Conservation (phyloP, 2,797 vertebrate species). For the Podargus strigoides region DNA sequence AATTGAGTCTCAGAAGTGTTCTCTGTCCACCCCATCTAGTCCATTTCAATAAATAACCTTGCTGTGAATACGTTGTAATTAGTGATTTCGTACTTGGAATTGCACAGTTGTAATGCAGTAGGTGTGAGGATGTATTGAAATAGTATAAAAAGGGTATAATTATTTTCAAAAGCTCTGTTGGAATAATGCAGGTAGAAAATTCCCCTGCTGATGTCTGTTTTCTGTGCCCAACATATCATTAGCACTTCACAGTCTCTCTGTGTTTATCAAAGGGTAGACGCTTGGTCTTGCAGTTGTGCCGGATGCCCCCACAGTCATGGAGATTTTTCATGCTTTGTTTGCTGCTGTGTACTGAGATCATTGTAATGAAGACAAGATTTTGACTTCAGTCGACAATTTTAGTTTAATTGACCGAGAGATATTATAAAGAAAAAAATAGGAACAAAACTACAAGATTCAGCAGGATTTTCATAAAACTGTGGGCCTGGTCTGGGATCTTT, state of each 20-base stretch:
- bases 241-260: background rate
- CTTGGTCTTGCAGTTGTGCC: background rate
- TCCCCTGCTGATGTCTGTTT: slow-evolving; percentile 31
- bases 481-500: background rate
- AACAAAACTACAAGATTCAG: background rate
- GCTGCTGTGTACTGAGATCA: background rate
- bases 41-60: slow-evolving; percentile 26
- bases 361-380: background rate
- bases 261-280: slow-evolving; percentile 6
- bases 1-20: background rate
- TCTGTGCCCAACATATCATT: slow-evolving; percentile 12
- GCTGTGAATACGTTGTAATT: slow-evolving; percentile 60
- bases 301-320: background rate
- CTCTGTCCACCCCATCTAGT: background rate
- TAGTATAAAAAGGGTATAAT: slow-evolving; percentile 19
- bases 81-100: slow-evolving; percentile 37
- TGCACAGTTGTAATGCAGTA: slow-evolving; percentile 27
- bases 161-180: slow-evolving; percentile 50
- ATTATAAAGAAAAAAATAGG: background rate
- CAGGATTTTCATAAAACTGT: background rate
- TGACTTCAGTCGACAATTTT: background rate
- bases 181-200: slow-evolving; percentile 20
- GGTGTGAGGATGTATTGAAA: slow-evolving; percentile 28
- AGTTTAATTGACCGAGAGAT: background rate
- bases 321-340: background rate